phyloP scores from a whole-genome alignment of 64 coral and sea anemone genomes.

The Stichodactyla helianthus region DNA sequence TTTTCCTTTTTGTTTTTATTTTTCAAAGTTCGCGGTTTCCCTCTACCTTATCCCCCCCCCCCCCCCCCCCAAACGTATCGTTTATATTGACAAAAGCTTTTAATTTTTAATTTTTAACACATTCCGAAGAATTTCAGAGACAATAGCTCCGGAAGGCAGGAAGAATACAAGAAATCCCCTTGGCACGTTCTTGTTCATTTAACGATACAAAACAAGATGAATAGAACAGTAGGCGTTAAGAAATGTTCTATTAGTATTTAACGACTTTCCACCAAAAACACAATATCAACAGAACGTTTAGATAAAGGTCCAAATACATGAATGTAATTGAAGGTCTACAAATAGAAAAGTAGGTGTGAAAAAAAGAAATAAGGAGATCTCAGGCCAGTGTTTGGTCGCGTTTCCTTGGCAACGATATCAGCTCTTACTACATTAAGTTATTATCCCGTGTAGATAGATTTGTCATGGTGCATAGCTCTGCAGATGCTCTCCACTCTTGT shows the following conservation, averaged over 20 bases:
- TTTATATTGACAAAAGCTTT: background rate
- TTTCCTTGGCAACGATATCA: background rate
- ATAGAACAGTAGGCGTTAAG: background rate
- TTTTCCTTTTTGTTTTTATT: background rate
- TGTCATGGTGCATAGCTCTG: too few relatives aligned
- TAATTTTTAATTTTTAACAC: background rate
- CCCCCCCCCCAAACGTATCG: background rate
- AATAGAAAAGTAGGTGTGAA: background rate
- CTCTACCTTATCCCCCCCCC: background rate
- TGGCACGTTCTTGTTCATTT: background rate
- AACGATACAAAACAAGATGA: background rate
- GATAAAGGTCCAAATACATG: background rate
- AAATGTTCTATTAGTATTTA: background rate
- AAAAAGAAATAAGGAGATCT: background rate
- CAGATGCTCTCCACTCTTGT: too few relatives aligned
- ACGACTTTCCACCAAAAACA: background rate
- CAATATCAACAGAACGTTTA: background rate
- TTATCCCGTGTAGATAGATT: background rate
- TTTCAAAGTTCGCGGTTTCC: background rate
- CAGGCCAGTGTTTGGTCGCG: background rate
- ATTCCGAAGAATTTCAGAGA: background rate
- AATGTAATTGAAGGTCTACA: background rate
- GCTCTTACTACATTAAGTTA: background rate
- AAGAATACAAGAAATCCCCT: background rate
- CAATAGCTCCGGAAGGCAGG: background rate